These are phyloP conservation scores for Elysia chlorotica DNA, from an alignment of 1,140 invertebrate species.

Conservation along the genomic window DNA sequence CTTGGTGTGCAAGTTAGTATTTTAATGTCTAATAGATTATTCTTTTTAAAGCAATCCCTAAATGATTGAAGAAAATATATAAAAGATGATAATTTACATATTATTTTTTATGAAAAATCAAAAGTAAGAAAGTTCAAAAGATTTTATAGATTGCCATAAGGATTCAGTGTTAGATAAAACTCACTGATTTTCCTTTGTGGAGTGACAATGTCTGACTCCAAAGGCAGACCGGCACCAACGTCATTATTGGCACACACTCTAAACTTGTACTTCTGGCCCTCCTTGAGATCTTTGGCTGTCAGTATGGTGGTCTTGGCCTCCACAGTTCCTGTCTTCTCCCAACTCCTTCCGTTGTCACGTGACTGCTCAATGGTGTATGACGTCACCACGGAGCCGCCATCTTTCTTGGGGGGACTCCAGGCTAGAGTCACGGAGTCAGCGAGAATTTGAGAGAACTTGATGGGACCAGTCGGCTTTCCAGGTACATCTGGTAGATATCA, in stretches of 20 bases:
- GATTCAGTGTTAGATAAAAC: too few relatives aligned
- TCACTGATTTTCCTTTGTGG: constrained; percentile 42
- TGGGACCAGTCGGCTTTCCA: constrained; percentile 86
- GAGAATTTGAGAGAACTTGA: constrained; percentile 89
- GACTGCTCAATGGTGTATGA: constrained; percentile 57
- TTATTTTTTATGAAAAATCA: too few relatives aligned
- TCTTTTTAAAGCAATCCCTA: too few relatives aligned
- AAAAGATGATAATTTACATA: too few relatives aligned
- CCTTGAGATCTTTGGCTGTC: constrained; percentile 88
- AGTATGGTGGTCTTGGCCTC: constrained; percentile 61
- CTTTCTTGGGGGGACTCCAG: constrained; percentile 87
- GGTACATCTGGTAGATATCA: constrained; percentile 74
- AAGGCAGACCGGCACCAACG: constrained; percentile 66
- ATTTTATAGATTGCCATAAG: too few relatives aligned
- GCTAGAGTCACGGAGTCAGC: constrained; percentile 92
- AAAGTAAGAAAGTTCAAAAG: too few relatives aligned
- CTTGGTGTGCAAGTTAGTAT: too few relatives aligned
- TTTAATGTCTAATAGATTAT: too few relatives aligned
- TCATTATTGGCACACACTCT: constrained; percentile 78
- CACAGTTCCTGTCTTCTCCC: constrained; percentile 31
- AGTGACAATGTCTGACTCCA: constrained; percentile 33
- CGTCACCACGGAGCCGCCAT: constrained; percentile 88
- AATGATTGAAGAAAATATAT: too few relatives aligned
- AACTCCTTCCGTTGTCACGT: constrained; percentile 33
- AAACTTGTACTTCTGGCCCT: constrained; percentile 91